These are phyloP conservation scores for Centropristis striata DNA, from an alignment of 2,113 vertebrate species.

Conservation along the genomic window DNA sequence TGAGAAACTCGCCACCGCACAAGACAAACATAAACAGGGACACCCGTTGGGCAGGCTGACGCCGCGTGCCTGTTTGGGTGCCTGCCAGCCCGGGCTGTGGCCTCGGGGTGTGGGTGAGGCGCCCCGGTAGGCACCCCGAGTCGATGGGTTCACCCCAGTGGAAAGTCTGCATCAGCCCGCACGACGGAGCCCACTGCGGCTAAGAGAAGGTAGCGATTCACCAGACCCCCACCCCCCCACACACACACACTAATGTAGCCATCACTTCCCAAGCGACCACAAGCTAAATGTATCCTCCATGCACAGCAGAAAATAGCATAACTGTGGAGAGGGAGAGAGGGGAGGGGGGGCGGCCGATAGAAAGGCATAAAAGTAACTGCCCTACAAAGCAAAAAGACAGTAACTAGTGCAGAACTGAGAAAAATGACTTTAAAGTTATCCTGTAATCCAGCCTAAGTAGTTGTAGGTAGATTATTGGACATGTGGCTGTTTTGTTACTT, in stretches of 20 bases:
- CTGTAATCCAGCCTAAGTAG: no score
- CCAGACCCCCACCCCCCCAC: slow-evolving; percentile 44
- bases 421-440: no score
- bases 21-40: slow-evolving; percentile 78
- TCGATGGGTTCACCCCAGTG: slow-evolving; percentile 69
- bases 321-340: slow-evolving; percentile 51
- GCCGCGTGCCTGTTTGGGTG: slow-evolving; percentile 73
- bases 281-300: slow-evolving; percentile 81
- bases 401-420: no score
- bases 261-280: slow-evolving; percentile 76
- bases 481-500: no score
- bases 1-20: slow-evolving; percentile 64
- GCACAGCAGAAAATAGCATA: slow-evolving; percentile 73
- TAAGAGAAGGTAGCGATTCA: slow-evolving; percentile 68
- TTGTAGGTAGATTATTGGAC: no score
- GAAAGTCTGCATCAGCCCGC: slow-evolving; percentile 81
- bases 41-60: slow-evolving; percentile 72
- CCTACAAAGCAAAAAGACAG: no score
- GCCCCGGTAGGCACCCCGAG: slow-evolving; percentile 56
- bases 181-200: slow-evolving; percentile 51
- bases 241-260: slow-evolving; percentile 61
- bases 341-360: slow-evolving; percentile 24
- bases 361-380: slow-evolving; percentile 44
- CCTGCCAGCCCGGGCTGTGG: slow-evolving; percentile 72
- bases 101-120: slow-evolving; percentile 41